A percentile compares a stretch with the other conserved stretches of the same genome.
phyloP scores from a whole-genome alignment of 2,797 vertebrate species.

The Podarcis lilfordi region DNA sequence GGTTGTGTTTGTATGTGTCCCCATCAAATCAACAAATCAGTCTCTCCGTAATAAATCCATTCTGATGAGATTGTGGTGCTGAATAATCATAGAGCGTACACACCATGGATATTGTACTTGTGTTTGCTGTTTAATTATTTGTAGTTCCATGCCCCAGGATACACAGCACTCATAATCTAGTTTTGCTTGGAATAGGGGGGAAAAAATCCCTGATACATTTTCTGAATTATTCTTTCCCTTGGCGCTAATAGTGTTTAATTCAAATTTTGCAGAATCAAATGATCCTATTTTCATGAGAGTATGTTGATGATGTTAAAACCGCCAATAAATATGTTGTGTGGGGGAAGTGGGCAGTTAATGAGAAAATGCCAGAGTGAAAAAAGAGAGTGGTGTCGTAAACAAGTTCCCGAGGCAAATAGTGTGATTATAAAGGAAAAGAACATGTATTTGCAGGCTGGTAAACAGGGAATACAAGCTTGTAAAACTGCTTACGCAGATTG shows the following conservation, averaged over 20 bases:
- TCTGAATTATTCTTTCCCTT: slow-evolving; percentile 14
- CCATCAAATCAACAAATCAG: background rate
- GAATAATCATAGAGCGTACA: background rate
- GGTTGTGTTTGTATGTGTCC: background rate
- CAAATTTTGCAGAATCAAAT: slow-evolving; percentile 19
- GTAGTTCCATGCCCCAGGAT: background rate
- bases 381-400: slow-evolving; percentile 39
- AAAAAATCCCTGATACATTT: slow-evolving; percentile 2
- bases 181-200: background rate
- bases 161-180: slow-evolving; percentile 4
- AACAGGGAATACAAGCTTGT: slow-evolving; percentile 46
- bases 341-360: slow-evolving; percentile 56
- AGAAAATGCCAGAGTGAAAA: slow-evolving; percentile 61
- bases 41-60: background rate
- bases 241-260: background rate
- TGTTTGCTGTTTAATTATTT: slow-evolving; percentile 11
- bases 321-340: background rate
- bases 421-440: slow-evolving; percentile 45
- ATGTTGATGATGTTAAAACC: slow-evolving; percentile 44
- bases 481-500: slow-evolving; percentile 40
- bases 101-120: background rate
- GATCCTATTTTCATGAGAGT: slow-evolving; percentile 26
- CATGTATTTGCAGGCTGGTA: slow-evolving; percentile 29
- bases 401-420: slow-evolving; percentile 49
- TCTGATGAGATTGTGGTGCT: background rate